Evolutionary conservation across 2,888 invertebrate genomes (phyloP).

Genomic region (Mimas tiliae): DNA sequence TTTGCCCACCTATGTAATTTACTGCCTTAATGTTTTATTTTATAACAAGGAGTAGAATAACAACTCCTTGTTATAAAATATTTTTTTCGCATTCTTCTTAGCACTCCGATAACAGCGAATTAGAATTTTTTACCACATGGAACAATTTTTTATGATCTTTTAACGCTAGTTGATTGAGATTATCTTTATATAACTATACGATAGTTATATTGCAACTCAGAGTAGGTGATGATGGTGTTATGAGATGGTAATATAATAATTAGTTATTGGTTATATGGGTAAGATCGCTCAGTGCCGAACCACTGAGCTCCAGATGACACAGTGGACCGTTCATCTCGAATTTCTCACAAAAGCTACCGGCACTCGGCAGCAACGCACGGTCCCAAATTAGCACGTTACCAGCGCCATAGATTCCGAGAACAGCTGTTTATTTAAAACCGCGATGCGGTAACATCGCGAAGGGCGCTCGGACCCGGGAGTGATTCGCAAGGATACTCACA

Average conservation of each 20-base stretch:
- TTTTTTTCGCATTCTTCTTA: neutral
- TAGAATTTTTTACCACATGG: neutral
- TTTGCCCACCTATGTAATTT: neutral
- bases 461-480: slow-evolving; percentile 41
- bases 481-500: slow-evolving; percentile 67
- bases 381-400: slow-evolving; percentile 76
- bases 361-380: slow-evolving; percentile 39
- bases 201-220: neutral
- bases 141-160: no score
- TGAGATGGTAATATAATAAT: neutral
- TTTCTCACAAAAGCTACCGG: slow-evolving; percentile 58
- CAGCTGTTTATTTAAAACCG: slow-evolving; percentile 80
- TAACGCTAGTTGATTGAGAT: neutral
- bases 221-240: neutral
- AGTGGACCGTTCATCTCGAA: slow-evolving; percentile 50
- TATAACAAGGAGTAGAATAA: no score
- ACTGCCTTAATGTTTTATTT: no score
- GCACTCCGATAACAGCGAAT: neutral
- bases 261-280: neutral
- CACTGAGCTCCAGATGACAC: slow-evolving; percentile 16
- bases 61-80: neutral
- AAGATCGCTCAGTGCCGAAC: neutral
- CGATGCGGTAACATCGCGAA: slow-evolving; percentile 66
- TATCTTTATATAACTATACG: neutral
- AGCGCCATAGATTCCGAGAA: slow-evolving; percentile 73